Conservation (phyloP, 2,888 invertebrate species). For the Platypus cylindrus region DNA sequence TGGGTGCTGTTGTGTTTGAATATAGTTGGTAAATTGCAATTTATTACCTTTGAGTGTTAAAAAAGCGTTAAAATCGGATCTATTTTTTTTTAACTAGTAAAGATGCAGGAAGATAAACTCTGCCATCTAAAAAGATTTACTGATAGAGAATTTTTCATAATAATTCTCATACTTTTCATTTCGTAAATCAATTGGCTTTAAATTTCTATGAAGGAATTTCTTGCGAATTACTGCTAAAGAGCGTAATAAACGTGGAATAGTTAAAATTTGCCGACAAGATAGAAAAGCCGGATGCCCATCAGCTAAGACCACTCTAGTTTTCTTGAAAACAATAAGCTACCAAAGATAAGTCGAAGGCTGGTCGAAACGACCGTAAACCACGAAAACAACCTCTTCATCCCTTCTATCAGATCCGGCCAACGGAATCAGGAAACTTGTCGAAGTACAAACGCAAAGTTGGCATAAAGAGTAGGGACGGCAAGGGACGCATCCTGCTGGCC, state of each 20-base stretch:
- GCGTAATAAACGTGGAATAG: too few relatives aligned
- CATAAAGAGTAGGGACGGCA: constrained; percentile 25
- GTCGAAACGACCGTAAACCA: constrained; percentile 27
- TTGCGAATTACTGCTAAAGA: too few relatives aligned
- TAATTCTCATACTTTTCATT: too few relatives aligned
- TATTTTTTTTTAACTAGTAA: too few relatives aligned
- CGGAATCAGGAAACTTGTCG: constrained; percentile 27
- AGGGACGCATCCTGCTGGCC: constrained; percentile 25
- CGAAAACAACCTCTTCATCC: constrained; percentile 32
- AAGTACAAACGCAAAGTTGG: constrained; percentile 32
- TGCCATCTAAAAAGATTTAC: too few relatives aligned
- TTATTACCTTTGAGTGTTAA: constrained; percentile 18
- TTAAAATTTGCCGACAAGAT: constrained; percentile 12
- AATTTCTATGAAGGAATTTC: too few relatives aligned
- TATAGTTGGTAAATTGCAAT: constrained; percentile 14
- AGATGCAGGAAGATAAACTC: too few relatives aligned
- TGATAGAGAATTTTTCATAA: too few relatives aligned
- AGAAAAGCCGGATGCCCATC: constrained; percentile 12
- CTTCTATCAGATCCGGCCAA: constrained; percentile 31
- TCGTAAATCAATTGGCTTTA: too few relatives aligned
- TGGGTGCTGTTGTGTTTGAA: constrained; percentile 14
- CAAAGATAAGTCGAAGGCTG: constrained; percentile 28
- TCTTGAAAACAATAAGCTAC: constrained; percentile 20
- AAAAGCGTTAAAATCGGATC: constrained; percentile 18
- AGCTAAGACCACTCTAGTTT: constrained; percentile 16